phyloP scores from a whole-genome alignment of 1,140 invertebrate species.

The Sipha flava region DNA sequence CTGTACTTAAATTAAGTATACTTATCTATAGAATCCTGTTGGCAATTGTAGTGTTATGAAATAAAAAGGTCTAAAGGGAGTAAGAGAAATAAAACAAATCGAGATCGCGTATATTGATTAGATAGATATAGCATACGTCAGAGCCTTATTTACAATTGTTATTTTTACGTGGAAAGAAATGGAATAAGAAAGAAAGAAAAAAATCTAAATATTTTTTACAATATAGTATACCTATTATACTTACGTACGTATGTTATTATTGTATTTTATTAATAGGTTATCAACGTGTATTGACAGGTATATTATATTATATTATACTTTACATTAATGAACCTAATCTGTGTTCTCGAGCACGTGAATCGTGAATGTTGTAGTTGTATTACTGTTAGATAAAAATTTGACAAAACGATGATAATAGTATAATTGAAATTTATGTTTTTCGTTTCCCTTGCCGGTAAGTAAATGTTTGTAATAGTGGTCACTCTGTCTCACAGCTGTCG shows the following conservation, averaged over 20 bases:
- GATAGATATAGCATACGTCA: too few relatives aligned
- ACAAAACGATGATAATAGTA: conserved; percentile 15
- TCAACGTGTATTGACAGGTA: not conserved
- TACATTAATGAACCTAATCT: not conserved
- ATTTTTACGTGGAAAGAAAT: not conserved
- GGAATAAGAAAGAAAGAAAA: too few relatives aligned
- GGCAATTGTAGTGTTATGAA: too few relatives aligned
- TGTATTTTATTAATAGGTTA: not conserved
- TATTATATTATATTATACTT: not conserved
- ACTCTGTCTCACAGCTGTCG: conserved; percentile 28
- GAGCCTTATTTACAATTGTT: not conserved
- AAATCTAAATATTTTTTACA: not conserved
- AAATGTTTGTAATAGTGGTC: conserved; percentile 15
- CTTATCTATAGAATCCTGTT: too few relatives aligned
- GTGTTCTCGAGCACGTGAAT: not conserved
- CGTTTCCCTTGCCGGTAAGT: not conserved
- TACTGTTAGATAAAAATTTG: conserved; percentile 28
- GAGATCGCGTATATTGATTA: not conserved
- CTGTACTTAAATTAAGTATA: too few relatives aligned
- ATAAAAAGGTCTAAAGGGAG: too few relatives aligned
- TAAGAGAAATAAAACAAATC: not conserved
- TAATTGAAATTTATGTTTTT: not conserved
- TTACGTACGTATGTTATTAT: not conserved
- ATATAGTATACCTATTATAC: not conserved
- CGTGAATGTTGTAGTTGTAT: not conserved